Evolutionary conservation across 2,888 invertebrate genomes (phyloP).

Genomic region (Hipparchia semele): DNA sequence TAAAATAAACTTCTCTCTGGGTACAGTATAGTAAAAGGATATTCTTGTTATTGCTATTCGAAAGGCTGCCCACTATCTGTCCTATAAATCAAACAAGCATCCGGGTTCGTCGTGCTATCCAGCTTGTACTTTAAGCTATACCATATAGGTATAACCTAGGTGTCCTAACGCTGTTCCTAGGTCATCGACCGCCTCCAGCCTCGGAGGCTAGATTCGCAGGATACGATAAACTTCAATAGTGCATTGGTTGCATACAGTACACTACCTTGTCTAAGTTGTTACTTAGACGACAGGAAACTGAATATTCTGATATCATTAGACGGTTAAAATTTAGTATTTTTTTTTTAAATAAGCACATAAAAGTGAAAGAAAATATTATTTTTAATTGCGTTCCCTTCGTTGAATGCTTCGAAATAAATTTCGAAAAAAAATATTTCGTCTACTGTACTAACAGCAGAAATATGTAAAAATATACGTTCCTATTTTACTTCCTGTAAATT

Average conservation of each 20-base stretch:
- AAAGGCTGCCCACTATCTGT: constrained; percentile 43
- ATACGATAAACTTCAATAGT: constrained; percentile 81
- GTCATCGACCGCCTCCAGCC: constrained; percentile 69
- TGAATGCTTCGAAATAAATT: no score
- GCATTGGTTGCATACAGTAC: constrained; percentile 67
- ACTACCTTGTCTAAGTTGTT: constrained; percentile 50
- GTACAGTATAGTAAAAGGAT: background rate
- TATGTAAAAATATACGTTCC: no score
- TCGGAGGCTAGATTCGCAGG: constrained; percentile 75
- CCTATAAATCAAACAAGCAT: constrained; percentile 46
- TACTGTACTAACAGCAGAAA: no score
- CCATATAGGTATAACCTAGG: constrained; percentile 54
- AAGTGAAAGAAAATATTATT: no score
- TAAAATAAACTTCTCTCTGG: background rate
- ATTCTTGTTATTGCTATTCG: constrained; percentile 40
- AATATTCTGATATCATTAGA: constrained; percentile 9
- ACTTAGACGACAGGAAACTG: constrained; percentile 44
- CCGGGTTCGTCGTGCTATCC: constrained; percentile 67
- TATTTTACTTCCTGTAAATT: no score
- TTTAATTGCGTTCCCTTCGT: no score
- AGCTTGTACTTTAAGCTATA: constrained; percentile 56
- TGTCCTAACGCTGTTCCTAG: constrained; percentile 72
- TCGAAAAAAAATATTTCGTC: no score
- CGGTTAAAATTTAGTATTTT: background rate
- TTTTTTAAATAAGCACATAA: background rate